Evolutionary conservation across 1,140 invertebrate genomes (phyloP), one percentile per base, ranked within the genome.

Genomic region (Drosophila sucinea): DNA sequence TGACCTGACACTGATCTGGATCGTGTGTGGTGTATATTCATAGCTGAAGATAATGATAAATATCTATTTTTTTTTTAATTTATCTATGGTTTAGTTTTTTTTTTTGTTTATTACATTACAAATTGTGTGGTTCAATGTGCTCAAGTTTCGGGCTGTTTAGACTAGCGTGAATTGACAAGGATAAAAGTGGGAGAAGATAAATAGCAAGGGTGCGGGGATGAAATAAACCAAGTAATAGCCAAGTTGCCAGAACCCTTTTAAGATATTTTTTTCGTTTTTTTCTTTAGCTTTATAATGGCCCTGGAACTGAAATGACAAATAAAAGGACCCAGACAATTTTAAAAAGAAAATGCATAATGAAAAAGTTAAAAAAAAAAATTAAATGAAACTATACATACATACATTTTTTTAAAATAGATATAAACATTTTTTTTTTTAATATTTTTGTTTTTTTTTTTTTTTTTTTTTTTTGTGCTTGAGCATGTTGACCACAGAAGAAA

Each of bases 41-140:
- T 82, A 86, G 82, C 83, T 87, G 82, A 85, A 86, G 68, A 76
- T 76, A 76, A 61, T 66, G 60, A 38, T 77, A 67, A 60, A 79
- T 61, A 55, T 62, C 56, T 66, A 79, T 85, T 85, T 85, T 86
- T 86, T 86, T 82, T 76, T 79, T 86, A 79, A 86, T 83, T 87
- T 83, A 86, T 75, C 44, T 51, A 51, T 51, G 44, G 44, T 51
- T 51, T 51, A 51, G 25, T 27, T 51, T 75, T 84, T 84, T 85
- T 84, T 71, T 73, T 70, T 72, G 70, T 77, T 51, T 72, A 78
- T 64, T 58, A 63, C 67, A 71, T 33, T 25, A 47, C 1, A 25
- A 47, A 47, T 4, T 47, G 23, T 47, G 44, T 47, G 44, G 7
- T 27, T 51, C 44, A 51, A 51, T 51, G 23, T 76, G 73, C 73